phyloP scores from a whole-genome alignment of 2,888 invertebrate genomes.

The Glaucopsyche alexis region DNA sequence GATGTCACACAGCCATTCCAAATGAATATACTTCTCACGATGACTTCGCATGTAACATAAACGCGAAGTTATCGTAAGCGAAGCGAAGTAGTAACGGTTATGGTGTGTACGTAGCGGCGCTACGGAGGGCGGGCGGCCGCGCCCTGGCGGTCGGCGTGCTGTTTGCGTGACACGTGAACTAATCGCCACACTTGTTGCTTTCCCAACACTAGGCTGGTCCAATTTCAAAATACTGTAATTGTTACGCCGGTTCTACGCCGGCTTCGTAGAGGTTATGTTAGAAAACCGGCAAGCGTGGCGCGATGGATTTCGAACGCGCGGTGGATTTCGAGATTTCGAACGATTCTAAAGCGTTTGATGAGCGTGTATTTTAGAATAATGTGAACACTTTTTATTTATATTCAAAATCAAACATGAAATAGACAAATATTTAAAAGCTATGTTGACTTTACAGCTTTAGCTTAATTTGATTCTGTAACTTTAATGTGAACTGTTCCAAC shows the following conservation, averaged over 20 bases:
- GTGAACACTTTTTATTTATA: no score
- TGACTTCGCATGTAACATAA: neutral
- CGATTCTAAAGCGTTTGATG: no score
- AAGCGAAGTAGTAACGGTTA: neutral
- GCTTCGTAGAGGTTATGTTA: neutral
- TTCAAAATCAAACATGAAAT: no score
- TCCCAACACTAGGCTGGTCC: slow-evolving; percentile 13
- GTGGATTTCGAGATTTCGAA: no score
- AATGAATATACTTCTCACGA: neutral
- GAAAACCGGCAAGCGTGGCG: neutral
- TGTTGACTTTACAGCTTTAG: no score
- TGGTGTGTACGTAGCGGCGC: neutral
- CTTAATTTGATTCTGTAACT: no score
- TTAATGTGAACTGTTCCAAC: no score
- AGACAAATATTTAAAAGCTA: no score
- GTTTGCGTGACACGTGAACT: slow-evolving; percentile 50
- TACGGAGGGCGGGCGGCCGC: slow-evolving; percentile 31
- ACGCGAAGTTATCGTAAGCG: neutral
- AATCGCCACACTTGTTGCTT: slow-evolving; percentile 55
- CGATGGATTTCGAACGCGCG: no score
- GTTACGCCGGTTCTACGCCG: neutral
- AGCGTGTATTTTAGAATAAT: no score
- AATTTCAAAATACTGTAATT: neutral
- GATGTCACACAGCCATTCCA: no score
- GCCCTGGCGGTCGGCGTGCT: slow-evolving; percentile 32